phyloP scores from a whole-genome alignment of 1,140 invertebrate genomes.

The Brachionus rubens region DNA sequence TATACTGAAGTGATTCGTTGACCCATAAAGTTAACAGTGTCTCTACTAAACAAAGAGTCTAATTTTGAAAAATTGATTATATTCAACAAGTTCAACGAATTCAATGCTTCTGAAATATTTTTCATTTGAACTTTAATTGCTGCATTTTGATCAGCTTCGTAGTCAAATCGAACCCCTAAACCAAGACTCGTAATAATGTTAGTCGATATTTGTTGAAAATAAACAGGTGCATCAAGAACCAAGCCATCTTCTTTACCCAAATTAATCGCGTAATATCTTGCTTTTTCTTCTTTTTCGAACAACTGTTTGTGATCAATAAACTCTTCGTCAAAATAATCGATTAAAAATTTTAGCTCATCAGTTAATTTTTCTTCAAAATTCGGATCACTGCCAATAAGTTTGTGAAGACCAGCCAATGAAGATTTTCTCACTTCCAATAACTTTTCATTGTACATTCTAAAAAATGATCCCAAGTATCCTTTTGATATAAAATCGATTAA shows the following conservation, averaged over 20 bases:
- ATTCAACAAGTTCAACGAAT: background rate
- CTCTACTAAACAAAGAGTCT: background rate
- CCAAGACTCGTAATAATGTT: background rate
- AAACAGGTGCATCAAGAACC: constrained; percentile 24
- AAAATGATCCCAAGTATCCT: constrained; percentile 44
- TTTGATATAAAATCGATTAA: constrained; percentile 22
- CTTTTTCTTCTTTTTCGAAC: constrained; percentile 27
- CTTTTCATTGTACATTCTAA: constrained; percentile 17
- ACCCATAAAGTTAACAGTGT: constrained; percentile 6
- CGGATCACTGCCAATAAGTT: constrained; percentile 3
- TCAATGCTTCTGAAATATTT: constrained; percentile 28
- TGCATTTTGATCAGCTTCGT: background rate
- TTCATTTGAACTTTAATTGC: constrained; percentile 30
- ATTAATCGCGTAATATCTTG: background rate
- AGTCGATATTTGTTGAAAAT: constrained; percentile 29
- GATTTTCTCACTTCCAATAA: constrained; percentile 38
- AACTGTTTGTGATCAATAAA: background rate
- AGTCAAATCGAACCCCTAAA: constrained; percentile 27
- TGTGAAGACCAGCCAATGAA: background rate
- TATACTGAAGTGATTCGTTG: background rate
- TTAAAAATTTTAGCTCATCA: constrained; percentile 7
- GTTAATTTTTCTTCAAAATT: constrained; percentile 9
- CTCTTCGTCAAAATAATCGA: constrained; percentile 16
- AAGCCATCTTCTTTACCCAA: constrained; percentile 37
- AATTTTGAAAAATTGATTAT: constrained; percentile 28